Evolutionary conservation across 1,140 invertebrate genomes (phyloP), one percentile per base, ranked within the genome.

Genomic region (Geopemphigus sp.): DNA sequence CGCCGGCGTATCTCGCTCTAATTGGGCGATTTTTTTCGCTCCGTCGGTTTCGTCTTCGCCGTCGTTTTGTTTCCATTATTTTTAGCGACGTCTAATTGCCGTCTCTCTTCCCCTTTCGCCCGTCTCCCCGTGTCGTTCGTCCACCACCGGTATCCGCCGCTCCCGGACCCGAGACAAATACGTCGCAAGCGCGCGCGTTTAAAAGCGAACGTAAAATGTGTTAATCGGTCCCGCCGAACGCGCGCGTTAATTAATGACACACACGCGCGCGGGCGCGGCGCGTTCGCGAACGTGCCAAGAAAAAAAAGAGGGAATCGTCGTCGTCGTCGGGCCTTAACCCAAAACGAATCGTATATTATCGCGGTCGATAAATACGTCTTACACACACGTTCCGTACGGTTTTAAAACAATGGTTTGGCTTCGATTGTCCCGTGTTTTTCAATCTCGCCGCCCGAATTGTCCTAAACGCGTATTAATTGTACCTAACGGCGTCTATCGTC

Each of bases 51-150:
- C 45, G 56, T 12, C n/a, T n/a, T n/a, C 56, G 32, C 50, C 57
- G 22, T 22, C 56, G 72, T 63, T 78, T 50, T 50, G 50, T 26
- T 54, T 1, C 2, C 14, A 63, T 78, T 78, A 78, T 78, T 78
- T 78, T 78, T 78, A 78, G 57, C 74, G 39, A 22, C 74, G 57
- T 61, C 73, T 76, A 76, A 76, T 76, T 76, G 73, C 56, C 39
- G 24, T 76, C 64, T 29, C 66, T 26, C n/a, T 3, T 59, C 8
- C 12, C 22, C 26, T 22, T 59, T 11, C 17, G 17, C 1, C 57
- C 10, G 10, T 24, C 57, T 26, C 45, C 39, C n/a, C n/a, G n/a
- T n/a, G n/a, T n/a, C n/a, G n/a, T n/a, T n/a, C n/a, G n/a, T n/a
- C n/a, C n/a, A n/a, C n/a, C n/a, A n/a, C n/a, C n/a, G n/a, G n/a